phyloP scores from a whole-genome alignment of 2,797 vertebrate genomes.

The Smutsia temminckii region DNA sequence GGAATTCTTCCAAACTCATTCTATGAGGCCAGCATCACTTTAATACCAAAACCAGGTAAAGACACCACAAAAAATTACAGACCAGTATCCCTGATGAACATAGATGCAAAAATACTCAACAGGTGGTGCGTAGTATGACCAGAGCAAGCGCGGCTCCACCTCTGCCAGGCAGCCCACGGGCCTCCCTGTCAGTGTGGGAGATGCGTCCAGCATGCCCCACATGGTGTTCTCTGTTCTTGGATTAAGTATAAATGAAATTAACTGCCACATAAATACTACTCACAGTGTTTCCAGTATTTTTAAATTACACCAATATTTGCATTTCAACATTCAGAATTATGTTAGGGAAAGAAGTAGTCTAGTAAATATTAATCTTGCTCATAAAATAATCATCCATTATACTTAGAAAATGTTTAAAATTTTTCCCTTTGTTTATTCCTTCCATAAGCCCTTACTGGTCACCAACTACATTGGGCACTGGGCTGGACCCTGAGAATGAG shows the following conservation, averaged over 20 bases:
- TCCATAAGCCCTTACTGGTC: not conserved
- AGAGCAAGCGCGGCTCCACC: no score
- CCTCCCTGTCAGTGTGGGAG: not conserved
- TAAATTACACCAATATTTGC: not conserved
- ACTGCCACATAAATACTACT: no score
- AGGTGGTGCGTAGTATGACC: not conserved
- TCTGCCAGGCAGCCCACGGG: no score
- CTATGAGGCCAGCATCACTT: no score
- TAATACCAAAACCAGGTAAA: no score
- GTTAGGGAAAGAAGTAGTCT: not conserved
- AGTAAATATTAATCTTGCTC: not conserved
- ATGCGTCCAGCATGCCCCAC: fast-evolving
- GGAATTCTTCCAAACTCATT: no score
- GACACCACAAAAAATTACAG: no score
- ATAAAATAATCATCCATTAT: not conserved
- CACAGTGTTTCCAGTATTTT: not conserved
- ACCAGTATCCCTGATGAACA: no score
- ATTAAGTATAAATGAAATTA: not conserved
- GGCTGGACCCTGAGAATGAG: not conserved
- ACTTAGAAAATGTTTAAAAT: not conserved
- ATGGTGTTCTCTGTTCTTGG: not conserved
- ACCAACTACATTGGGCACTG: not conserved
- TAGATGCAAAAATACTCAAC: no score
- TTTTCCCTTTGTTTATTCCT: not conserved
- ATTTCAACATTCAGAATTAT: not conserved